phyloP scores from a whole-genome alignment of 2,113 vertebrate species.

The Oryzias melastigma region DNA sequence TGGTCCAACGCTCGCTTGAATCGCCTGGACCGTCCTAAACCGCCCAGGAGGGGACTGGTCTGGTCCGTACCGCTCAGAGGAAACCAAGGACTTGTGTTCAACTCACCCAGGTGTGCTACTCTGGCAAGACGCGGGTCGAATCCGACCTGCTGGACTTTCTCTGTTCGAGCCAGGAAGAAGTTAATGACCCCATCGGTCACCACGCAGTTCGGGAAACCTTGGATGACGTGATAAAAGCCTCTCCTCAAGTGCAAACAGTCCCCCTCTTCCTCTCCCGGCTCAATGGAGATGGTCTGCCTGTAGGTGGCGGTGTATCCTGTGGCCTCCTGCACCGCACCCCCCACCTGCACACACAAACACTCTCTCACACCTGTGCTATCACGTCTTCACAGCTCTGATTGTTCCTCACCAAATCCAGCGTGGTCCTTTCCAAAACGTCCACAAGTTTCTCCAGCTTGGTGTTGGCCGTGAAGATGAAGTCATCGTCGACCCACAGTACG shows the following conservation, averaged over 20 bases:
- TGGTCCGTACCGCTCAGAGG: not conserved
- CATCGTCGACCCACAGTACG: constrained; percentile 90
- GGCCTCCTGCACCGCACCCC: constrained; percentile 87
- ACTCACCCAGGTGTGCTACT: constrained; percentile 87
- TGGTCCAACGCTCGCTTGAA: too few relatives aligned
- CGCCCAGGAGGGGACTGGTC: too few relatives aligned
- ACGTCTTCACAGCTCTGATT: not conserved
- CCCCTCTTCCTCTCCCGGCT: constrained; percentile 81
- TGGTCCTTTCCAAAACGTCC: constrained; percentile 86
- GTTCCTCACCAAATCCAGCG: constrained; percentile 82
- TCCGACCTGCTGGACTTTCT: constrained; percentile 87
- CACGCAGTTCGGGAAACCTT: constrained; percentile 88
- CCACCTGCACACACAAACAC: constrained; percentile 77
- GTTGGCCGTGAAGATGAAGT: constrained; percentile 86
- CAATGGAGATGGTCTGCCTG: constrained; percentile 84
- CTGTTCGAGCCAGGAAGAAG: constrained; percentile 89
- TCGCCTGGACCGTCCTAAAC: too few relatives aligned
- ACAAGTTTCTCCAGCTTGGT: constrained; percentile 89
- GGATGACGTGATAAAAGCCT: constrained; percentile 85
- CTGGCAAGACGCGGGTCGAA: constrained; percentile 87
- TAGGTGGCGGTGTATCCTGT: constrained; percentile 86
- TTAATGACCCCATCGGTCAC: constrained; percentile 91
- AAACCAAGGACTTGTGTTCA: not conserved
- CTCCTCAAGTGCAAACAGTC: constrained; percentile 83
- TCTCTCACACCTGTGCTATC: constrained; percentile 9